Evolutionary conservation across 2,797 vertebrate genomes (phyloP).

Genomic region (Gymnodraco acuticeps): DNA sequence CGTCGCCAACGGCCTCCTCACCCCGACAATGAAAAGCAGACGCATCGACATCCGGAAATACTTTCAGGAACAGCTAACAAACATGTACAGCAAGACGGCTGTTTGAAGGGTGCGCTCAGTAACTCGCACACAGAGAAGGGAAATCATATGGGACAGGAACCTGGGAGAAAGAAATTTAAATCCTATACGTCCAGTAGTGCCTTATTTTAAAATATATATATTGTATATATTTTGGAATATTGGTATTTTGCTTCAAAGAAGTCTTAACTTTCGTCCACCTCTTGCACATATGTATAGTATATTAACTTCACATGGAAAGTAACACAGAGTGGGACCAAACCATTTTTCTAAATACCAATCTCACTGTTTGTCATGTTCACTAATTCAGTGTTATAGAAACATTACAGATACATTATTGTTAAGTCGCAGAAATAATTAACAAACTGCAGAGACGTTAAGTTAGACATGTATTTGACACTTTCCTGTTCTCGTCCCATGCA

Average conservation of each 20-base stretch:
- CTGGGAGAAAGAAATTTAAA: background rate
- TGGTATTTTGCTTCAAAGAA: conserved; percentile 37
- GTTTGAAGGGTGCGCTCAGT: conserved; percentile 52
- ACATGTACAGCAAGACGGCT: conserved; percentile 82
- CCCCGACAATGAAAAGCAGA: conserved; percentile 86
- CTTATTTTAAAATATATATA: conserved; percentile 44
- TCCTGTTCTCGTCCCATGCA: conserved; percentile 4
- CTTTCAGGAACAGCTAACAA: conserved; percentile 84
- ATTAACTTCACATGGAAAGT: conserved; percentile 36
- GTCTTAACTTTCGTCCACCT: conserved; percentile 37
- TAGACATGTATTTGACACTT: conserved; percentile 11
- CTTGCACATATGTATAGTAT: conserved; percentile 14
- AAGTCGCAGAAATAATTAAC: conserved; percentile 15
- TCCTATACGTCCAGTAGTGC: conserved; percentile 34
- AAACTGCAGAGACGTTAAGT: conserved; percentile 6
- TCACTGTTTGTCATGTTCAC: conserved; percentile 12
- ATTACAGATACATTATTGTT: conserved; percentile 27
- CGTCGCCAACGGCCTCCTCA: conserved; percentile 86
- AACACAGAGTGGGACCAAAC: conserved; percentile 38
- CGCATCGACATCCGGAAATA: conserved; percentile 79
- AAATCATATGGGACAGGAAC: background rate
- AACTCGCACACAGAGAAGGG: background rate
- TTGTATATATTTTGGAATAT: conserved; percentile 27
- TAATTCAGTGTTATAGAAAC: conserved; percentile 35
- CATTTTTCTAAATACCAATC: background rate